Evolutionary conservation across 1,140 invertebrate genomes (phyloP).

Genomic region (Berghia stephanieae): DNA sequence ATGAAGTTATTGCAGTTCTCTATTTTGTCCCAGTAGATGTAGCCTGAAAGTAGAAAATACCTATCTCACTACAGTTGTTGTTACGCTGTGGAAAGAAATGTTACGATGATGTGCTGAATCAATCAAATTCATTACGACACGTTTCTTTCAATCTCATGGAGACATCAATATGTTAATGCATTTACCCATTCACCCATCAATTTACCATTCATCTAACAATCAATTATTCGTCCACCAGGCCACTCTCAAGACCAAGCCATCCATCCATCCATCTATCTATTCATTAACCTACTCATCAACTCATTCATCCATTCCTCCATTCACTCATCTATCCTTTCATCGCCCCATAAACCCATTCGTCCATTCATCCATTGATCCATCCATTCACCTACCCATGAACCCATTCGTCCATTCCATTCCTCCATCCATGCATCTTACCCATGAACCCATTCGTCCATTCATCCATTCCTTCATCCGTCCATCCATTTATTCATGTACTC

Average conservation of each 20-base stretch:
- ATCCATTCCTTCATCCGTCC: conserved; percentile 5
- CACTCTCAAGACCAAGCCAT: neutral
- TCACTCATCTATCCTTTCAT: neutral
- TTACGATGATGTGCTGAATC: too few species aligned
- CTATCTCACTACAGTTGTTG: too few species aligned
- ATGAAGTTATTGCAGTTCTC: too few species aligned
- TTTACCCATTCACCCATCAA: too few species aligned
- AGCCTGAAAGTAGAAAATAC: too few species aligned
- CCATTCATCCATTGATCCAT: neutral
- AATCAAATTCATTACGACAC: too few species aligned
- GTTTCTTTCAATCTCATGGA: too few species aligned
- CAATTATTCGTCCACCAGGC: neutral
- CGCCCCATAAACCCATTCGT: neutral
- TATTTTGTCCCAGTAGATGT: too few species aligned
- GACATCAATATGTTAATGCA: too few species aligned
- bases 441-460: conserved; percentile 1
- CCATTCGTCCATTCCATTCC: neutral
- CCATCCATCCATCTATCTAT: neutral
- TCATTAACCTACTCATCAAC: neutral
- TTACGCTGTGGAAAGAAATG: too few species aligned
- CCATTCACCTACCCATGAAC: neutral
- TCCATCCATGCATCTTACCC: conserved; percentile 10
- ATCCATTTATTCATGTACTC: neutral
- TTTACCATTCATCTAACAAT: too few species aligned
- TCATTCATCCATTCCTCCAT: neutral